Evolutionary conservation across 2,888 invertebrate species (phyloP), one percentile per base, ranked within the genome.

Genomic region (Busseola fusca): DNA sequence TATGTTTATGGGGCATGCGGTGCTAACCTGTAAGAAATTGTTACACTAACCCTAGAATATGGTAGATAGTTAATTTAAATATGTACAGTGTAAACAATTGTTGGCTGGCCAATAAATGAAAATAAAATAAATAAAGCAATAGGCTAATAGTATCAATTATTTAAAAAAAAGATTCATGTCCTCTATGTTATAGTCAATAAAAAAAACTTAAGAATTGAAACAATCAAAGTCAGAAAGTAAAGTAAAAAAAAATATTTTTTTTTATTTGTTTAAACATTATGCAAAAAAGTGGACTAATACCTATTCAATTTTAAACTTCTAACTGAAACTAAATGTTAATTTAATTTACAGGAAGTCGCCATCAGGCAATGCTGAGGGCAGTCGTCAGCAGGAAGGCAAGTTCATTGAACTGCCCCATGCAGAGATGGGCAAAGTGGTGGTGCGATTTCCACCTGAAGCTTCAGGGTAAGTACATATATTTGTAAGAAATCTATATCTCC

Each of bases 361-460:
- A 58, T 76, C 90, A 76, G 86, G 83, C 12, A 91, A 88, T 68
- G 62, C 78, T 18, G 91, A 93, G 0, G 78, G 90, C 4, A 83
- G 96, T 42, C 95, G 97, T 42, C 98, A 98, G 86, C 98, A 98
- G 86, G 98, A 99, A 89, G 99, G 99, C 48, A 99, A 99, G 95
- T 99, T 99, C 92, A 97, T 99, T 66, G 99, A 99, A 56, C 96
- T 99, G 67, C 99, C 99, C 0, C 98, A 98, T 68, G 99, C 99
- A 45, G 98, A 99, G 94, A 98, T 98, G 97, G 99, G 99, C 42
- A 98, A 99, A 94, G 99, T 99, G 67, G 97, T 99, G 42, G 99
- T 99, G 0, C 96, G 99, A 78, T 99, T 99, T 91, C 99, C 99
- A n/a, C 99, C 99, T 54, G 99, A 99, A 96, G 99, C 99, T 50